A percentile compares a stretch with the other conserved stretches of the same genome.
phyloP scores from a whole-genome alignment of 1,140 invertebrate genomes.

The Drosophila kurseongensis region DNA sequence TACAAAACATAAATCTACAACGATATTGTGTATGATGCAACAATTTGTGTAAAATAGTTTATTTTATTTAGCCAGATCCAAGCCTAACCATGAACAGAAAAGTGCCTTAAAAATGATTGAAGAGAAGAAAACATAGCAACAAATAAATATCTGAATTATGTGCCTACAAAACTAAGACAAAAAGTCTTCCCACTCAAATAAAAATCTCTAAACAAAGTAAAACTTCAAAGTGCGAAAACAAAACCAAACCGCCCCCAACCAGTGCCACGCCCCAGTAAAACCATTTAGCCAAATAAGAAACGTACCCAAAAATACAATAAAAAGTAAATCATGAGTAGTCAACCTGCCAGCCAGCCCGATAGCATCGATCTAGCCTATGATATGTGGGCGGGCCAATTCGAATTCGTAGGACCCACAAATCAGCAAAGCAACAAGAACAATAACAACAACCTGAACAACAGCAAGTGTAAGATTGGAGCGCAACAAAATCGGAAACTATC shows the following conservation, averaged over 20 bases:
- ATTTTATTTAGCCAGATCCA: constrained; percentile 14
- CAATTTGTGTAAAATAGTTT: not conserved
- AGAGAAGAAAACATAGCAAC: constrained; percentile 12
- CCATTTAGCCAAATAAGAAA: constrained; percentile 34
- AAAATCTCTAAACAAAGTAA: constrained; percentile 14
- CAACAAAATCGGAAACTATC: constrained; percentile 58
- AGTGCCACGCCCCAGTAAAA: constrained; percentile 48
- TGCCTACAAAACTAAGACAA: constrained; percentile 52
- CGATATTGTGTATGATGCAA: not conserved
- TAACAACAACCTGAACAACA: constrained; percentile 47
- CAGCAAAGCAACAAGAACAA: constrained; percentile 42
- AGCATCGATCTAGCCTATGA: constrained; percentile 91
- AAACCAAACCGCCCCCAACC: constrained; percentile 4
- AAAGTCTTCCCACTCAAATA: constrained; percentile 41
- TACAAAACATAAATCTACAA: not conserved
- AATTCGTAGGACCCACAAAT: constrained; percentile 88
- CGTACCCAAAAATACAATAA: constrained; percentile 5
- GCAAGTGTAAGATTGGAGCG: constrained; percentile 65
- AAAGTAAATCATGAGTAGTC: constrained; percentile 83
- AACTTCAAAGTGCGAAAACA: constrained; percentile 32
- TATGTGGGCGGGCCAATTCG: constrained; percentile 94
- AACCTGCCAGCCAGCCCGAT: constrained; percentile 84
- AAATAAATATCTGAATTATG: constrained; percentile 36
- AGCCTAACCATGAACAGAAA: constrained; percentile 60
- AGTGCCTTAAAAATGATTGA: constrained; percentile 48